These are phyloP conservation scores for Pheosia gnoma DNA, from an alignment of 2,888 invertebrate species.

Conservation along the genomic window DNA sequence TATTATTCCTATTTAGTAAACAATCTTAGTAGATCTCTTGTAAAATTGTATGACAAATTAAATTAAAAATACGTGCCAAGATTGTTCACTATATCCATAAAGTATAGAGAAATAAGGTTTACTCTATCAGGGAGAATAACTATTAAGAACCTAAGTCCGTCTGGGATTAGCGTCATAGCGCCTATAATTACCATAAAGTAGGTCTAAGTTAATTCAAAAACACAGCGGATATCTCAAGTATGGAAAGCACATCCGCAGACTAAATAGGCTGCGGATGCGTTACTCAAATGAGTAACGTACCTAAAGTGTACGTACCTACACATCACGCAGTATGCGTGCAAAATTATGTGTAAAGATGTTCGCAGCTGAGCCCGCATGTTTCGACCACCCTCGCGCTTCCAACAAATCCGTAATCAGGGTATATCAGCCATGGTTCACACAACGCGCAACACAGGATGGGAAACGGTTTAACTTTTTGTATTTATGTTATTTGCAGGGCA, in stretches of 20 bases:
- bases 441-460: not conserved
- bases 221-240: conserved; percentile 60
- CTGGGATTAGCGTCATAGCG: conserved; percentile 9
- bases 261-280: conserved; percentile 15
- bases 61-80: too few relatives aligned
- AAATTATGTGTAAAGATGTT: conserved; percentile 47
- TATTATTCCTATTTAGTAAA: too few relatives aligned
- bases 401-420: conserved; percentile 44
- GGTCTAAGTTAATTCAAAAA: conserved; percentile 17
- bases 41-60: too few relatives aligned
- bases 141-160: too few relatives aligned
- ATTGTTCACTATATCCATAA: too few relatives aligned
- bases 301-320: conserved; percentile 32
- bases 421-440: conserved; percentile 20
- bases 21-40: too few relatives aligned
- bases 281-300: conserved; percentile 12
- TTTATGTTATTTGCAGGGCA: too few relatives aligned
- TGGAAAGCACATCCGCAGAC: conserved; percentile 58
- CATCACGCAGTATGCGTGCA: conserved; percentile 44
- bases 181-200: not conserved
- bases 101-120: too few relatives aligned
- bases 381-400: conserved; percentile 71
- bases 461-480: conserved; percentile 18
- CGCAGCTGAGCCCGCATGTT: conserved; percentile 79
- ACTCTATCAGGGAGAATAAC: too few relatives aligned